Base-by-base conservation (phyloP, 1,140 invertebrate species). In the Conus ventricosus region DNA sequence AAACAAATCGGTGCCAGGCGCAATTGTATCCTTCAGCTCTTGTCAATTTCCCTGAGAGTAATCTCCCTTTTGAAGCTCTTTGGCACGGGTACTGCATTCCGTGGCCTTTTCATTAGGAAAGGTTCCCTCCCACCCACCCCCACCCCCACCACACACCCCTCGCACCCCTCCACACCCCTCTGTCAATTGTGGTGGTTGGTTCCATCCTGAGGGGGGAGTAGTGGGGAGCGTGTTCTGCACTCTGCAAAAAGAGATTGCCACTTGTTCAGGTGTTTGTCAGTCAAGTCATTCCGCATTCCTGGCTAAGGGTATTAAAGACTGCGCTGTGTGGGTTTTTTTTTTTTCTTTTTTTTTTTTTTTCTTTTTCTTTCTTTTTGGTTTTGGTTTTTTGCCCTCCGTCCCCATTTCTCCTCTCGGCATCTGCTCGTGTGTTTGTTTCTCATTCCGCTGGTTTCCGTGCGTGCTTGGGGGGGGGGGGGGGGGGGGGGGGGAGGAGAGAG, bases 281-380 rank as follows among this genome's bases (percentile, higher is more conserved):
- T 81, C 80, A 81, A 81, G 80, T 53, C 51, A 81, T 81, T 81
- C 80, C 20, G 80, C 80, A 81, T 81, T 81, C 80, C 51, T 81
- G 51, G 80, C 80, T 81, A 81, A 54, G 53, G 51, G 51, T 53
- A 54, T 54, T 81, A 81, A 81, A 27, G 27, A 78, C 25, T 10
- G 23, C 76, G 27, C 67, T 20, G 11, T 20, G 11, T n/a, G 15
- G 0, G 0, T 71, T n/a, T 71, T 23, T 20, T 23, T 23, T 23
- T 23, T 6, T 20, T 6, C 0, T n/a, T 23, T 20, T 23, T 60
- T 23, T 71, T 20, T 71, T 20, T 71, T 23, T 20, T 23, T 20
- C 4, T 71, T 23, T 71, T 23, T 71, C 7, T 71, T 23, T 71
- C 7, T 71, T 23, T 17, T 23, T 23, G 67, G 3, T 23, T 7